Conservation (phyloP, 2,888 invertebrate species). For the Drosophila koepferae region DNA sequence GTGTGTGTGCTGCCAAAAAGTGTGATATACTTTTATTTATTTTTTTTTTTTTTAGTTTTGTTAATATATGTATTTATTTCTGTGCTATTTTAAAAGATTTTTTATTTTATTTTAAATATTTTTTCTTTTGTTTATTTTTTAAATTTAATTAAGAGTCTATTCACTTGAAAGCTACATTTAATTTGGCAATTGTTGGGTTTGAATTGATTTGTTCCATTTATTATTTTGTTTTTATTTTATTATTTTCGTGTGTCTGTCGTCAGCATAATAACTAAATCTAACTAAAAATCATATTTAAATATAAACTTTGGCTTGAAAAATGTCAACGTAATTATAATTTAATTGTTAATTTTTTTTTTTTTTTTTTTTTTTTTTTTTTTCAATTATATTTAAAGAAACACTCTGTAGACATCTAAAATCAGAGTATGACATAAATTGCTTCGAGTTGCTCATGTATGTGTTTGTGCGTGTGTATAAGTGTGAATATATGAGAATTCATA, state of each 20-base stretch:
- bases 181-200: conserved; percentile 85
- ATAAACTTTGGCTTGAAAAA: conserved; percentile 84
- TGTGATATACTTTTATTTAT: conserved; percentile 51
- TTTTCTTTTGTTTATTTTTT: conserved; percentile 31
- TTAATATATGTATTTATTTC: conserved; percentile 33
- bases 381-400: conserved; percentile 41
- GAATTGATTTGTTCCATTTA: conserved; percentile 68
- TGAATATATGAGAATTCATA: conserved; percentile 43
- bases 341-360: conserved; percentile 31
- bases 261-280: conserved; percentile 72
- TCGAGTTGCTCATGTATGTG: conserved; percentile 43
- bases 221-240: conserved; percentile 21
- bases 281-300: conserved; percentile 74
- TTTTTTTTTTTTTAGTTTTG: conserved; percentile 51
- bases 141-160: conserved; percentile 71
- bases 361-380: neutral
- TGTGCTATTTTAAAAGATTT: conserved; percentile 61
- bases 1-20: conserved; percentile 60
- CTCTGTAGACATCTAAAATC: conserved; percentile 43
- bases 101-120: neutral
- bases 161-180: conserved; percentile 84
- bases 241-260: conserved; percentile 46
- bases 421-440: conserved; percentile 72
- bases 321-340: conserved; percentile 75
- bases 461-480: conserved; percentile 28